Conservation (phyloP, 2,113 vertebrate species). For the Condylura cristata region DNA sequence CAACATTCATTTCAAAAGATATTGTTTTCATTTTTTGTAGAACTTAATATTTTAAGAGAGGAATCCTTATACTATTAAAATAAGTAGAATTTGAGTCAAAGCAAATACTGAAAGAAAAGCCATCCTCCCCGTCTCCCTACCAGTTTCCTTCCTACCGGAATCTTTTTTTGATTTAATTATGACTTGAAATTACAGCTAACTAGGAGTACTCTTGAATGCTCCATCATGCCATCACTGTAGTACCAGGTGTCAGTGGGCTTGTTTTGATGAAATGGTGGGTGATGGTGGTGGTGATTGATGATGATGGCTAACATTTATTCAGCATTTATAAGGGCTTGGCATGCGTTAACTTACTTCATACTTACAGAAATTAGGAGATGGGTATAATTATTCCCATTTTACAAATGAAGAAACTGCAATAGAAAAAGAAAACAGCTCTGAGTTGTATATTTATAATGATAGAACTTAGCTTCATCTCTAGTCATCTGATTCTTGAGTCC, state of each 20-base stretch:
- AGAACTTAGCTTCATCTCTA: neutral
- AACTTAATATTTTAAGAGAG: neutral
- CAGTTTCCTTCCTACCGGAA: neutral
- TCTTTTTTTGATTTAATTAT: neutral
- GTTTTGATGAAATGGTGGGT: neutral
- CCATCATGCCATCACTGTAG: too few species aligned
- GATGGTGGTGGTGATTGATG: neutral
- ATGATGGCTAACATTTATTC: neutral
- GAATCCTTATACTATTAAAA: neutral
- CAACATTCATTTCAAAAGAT: constrained; percentile 39
- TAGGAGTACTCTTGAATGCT: neutral
- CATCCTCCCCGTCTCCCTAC: neutral
- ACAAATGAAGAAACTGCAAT: neutral
- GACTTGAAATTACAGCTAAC: neutral
- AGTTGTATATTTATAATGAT: neutral
- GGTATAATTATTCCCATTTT: neutral
- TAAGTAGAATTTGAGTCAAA: constrained; percentile 36
- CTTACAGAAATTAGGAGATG: neutral
- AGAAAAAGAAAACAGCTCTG: neutral
- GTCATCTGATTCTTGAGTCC: neutral
- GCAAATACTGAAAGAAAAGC: neutral
- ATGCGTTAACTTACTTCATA: neutral
- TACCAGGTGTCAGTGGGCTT: neutral
- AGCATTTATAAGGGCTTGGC: neutral
- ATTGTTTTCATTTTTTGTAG: neutral